Conservation (phyloP, 1,140 invertebrate genomes). For the Rhynchophorus ferrugineus region DNA sequence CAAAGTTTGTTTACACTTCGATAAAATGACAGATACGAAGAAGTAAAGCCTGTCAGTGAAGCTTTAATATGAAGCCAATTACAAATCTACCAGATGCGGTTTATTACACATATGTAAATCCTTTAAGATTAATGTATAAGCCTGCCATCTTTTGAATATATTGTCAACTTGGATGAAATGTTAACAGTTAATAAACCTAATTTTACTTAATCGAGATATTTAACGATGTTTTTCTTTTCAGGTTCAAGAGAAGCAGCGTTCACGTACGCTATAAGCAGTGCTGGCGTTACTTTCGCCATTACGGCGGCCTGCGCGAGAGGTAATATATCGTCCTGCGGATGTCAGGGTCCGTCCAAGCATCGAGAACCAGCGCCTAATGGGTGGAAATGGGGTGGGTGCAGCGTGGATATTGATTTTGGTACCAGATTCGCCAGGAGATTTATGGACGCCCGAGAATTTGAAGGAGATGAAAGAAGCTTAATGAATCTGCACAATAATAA, state of each 20-base stretch:
- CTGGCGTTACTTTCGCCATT: conserved; percentile 84
- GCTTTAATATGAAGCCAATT: too few relatives aligned
- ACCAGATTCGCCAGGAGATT: conserved; percentile 72
- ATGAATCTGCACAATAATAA: conserved; percentile 98
- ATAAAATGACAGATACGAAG: too few relatives aligned
- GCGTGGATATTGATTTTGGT: conserved; percentile 70
- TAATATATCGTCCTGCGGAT: conserved; percentile 81
- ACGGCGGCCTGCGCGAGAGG: conserved; percentile 84
- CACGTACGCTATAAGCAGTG: conserved; percentile 83
- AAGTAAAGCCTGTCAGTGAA: too few relatives aligned
- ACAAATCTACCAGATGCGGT: too few relatives aligned
- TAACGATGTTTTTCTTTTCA: conserved; percentile 49
- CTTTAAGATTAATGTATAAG: too few relatives aligned
- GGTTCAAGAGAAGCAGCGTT: conserved; percentile 87
- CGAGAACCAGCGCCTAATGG: conserved; percentile 38
- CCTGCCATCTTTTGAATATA: too few relatives aligned
- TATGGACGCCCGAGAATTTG: conserved; percentile 75
- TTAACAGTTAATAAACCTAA: too few relatives aligned
- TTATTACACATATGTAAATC: too few relatives aligned
- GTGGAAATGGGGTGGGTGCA: conserved; percentile 86
- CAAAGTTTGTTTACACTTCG: too few relatives aligned
- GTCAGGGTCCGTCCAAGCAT: conserved; percentile 49
- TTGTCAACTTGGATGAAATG: too few relatives aligned
- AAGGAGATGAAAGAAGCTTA: conserved; percentile 73
- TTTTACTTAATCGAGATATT: too few relatives aligned